Evolutionary conservation across 2,888 invertebrate genomes (phyloP).

Genomic region (Scaptomyza parva): DNA sequence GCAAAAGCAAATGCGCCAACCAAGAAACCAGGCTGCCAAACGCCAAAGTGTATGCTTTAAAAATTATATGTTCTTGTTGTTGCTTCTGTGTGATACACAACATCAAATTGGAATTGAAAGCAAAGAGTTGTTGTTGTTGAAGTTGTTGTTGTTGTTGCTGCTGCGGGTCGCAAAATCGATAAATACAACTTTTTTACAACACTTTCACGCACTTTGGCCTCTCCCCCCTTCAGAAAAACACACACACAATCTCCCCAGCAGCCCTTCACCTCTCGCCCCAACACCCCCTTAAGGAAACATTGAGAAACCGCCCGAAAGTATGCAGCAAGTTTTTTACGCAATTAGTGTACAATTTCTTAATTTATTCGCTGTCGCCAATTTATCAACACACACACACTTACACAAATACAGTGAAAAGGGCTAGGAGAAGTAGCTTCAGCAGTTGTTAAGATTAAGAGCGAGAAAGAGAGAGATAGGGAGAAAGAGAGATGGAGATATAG

Average conservation of each 20-base stretch:
- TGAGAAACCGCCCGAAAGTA: constrained; percentile 72
- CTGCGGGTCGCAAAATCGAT: constrained; percentile 65
- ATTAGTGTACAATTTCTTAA: constrained; percentile 83
- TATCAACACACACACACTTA: constrained; percentile 64
- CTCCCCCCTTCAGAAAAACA: too few species aligned
- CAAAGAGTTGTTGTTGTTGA: not conserved
- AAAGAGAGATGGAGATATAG: not conserved
- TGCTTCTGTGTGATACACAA: constrained; percentile 62
- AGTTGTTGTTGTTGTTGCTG: not conserved
- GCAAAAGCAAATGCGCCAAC: constrained; percentile 56
- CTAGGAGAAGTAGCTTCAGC: constrained; percentile 8
- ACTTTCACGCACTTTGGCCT: constrained; percentile 70
- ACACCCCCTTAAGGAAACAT: constrained; percentile 18
- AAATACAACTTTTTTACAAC: constrained; percentile 73
- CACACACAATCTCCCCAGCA: not conserved
- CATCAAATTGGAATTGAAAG: constrained; percentile 73
- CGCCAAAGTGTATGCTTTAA: constrained; percentile 76
- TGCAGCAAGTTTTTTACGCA: constrained; percentile 79
- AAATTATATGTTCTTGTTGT: constrained; percentile 24
- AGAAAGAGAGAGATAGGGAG: not conserved
- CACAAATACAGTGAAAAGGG: too few species aligned
- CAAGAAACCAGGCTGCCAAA: constrained; percentile 57
- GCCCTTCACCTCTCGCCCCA: too few species aligned
- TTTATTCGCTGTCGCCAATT: constrained; percentile 83
- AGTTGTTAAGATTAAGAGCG: constrained; percentile 5